Conservation (phyloP, 2,113 vertebrate genomes). For the Oceanodroma tethys region DNA sequence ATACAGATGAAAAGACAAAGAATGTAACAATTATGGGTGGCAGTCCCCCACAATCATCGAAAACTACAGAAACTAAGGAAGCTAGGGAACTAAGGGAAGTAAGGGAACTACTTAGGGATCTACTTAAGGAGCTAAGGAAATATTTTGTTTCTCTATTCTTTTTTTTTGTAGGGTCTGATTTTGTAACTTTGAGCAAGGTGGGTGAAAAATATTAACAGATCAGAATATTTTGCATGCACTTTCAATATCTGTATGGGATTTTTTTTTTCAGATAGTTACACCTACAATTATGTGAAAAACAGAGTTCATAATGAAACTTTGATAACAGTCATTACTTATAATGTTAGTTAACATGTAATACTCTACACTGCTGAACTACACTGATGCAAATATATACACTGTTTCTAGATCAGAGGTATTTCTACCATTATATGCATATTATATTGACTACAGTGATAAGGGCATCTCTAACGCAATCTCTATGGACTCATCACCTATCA, state of each 20-base stretch:
- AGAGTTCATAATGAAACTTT: background rate
- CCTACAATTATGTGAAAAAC: background rate
- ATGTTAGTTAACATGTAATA: background rate
- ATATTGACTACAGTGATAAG: background rate
- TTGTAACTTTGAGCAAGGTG: background rate
- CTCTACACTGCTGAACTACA: background rate
- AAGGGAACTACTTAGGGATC: background rate
- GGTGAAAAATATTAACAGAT: background rate
- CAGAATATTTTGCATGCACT: background rate
- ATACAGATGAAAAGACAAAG: background rate
- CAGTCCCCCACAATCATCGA: background rate
- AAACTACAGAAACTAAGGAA: background rate
- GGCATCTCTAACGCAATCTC: background rate
- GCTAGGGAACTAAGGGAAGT: background rate
- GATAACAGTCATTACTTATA: background rate
- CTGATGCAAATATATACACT: background rate
- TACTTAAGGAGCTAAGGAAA: background rate
- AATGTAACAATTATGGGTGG: background rate
- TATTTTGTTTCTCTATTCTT: background rate
- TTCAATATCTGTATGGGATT: background rate
- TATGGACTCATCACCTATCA: background rate
- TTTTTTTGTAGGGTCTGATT: background rate
- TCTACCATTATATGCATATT: background rate
- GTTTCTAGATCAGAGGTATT: background rate
- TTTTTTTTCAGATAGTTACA: background rate